Evolutionary conservation across 2,113 vertebrate species (phyloP), one percentile per base, ranked within the genome.

Genomic region (Sylvietta virens): DNA sequence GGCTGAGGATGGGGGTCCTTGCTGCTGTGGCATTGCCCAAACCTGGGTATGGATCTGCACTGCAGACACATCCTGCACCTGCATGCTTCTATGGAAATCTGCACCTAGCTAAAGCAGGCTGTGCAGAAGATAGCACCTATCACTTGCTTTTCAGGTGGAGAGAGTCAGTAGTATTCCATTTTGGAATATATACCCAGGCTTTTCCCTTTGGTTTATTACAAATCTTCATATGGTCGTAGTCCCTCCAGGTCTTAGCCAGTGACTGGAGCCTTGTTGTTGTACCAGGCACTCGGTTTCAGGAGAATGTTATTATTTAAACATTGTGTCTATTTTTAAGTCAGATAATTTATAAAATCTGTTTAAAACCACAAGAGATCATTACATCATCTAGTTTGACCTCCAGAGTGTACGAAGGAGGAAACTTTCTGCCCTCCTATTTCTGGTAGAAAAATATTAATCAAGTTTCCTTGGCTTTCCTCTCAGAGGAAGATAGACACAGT

Each of bases 321-420:
- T n/a, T 22, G 22, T 44, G 51, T 70, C 67, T 93, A 71, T 92
- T 92, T 97, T 96, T 60, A 82, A 94, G 72, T 86, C 67, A 42
- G 26, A 24, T 60, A 74, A 94, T 91, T 72, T 71, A 71, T 89
- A 94, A 95, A 94, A 86, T 54, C 69, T 84, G 51, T 86, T 80
- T 77, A 88, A 88, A 91, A 58, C 76, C 79, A 40, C 2, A 0
- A 70, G 53, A 42, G 30, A 72, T 79, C 33, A 6, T 95, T 89
- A 72, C 76, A 33, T 92, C 84, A 70, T 92, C 30, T 57, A 35
- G 48, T 72, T 65, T 70, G 66, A 90, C 87, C 79, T 95, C 79
- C 20, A 44, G 56, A 83, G 31, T 40, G 11, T 35, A 24, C 0
- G 5, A n/a, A 87, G 40, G 62, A 82, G 73, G 47, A 83, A 28